Evolutionary conservation across 2,888 invertebrate genomes (phyloP).

Genomic region (Pollenia griseotomentosa): DNA sequence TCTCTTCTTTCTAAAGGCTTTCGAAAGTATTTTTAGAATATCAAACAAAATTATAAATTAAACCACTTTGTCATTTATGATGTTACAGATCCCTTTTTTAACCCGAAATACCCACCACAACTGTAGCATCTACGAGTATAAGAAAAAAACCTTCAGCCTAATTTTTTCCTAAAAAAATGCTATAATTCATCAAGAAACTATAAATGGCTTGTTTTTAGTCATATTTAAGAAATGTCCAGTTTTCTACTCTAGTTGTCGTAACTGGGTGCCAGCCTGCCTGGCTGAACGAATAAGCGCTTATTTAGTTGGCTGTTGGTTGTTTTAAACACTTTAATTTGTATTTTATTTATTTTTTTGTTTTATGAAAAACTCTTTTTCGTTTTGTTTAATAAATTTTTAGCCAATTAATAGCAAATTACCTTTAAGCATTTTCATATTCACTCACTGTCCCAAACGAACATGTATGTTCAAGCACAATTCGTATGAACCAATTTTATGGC

Average conservation of each 20-base stretch:
- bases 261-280: constrained; percentile 27
- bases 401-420: constrained; percentile 82
- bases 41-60: no score
- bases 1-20: no score
- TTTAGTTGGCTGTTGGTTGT: constrained; percentile 33
- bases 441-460: constrained; percentile 11
- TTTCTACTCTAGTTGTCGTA: constrained; percentile 15
- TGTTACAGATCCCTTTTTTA: not conserved
- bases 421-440: constrained; percentile 74
- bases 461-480: not conserved
- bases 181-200: constrained; percentile 46
- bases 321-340: constrained; percentile 25
- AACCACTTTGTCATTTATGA: no score
- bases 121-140: constrained; percentile 8
- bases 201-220: constrained; percentile 52
- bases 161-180: not conserved
- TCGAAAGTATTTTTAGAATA: no score
- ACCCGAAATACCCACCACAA: not conserved
- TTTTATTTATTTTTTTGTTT: constrained; percentile 11
- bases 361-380: constrained; percentile 47
- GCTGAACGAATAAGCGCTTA: constrained; percentile 6
- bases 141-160: constrained; percentile 31
- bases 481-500: constrained; percentile 20
- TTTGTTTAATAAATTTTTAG: constrained; percentile 76
- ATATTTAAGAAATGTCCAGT: constrained; percentile 52